phyloP scores from a whole-genome alignment of 2,888 invertebrate species.

The Drosophila leonis region DNA sequence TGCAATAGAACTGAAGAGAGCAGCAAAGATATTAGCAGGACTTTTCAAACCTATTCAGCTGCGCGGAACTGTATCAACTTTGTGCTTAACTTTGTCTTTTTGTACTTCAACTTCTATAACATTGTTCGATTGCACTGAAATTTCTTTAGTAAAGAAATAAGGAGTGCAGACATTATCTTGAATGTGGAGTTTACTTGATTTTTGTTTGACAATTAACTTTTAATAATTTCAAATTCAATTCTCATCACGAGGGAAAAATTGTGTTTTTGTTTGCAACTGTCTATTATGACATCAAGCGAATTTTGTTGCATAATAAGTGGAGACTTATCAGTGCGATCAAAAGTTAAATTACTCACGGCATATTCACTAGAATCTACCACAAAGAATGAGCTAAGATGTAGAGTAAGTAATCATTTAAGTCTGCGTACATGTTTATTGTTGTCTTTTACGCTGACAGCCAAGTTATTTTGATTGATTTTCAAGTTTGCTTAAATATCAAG shows the following conservation, averaged over 20 bases:
- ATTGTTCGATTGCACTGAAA: not conserved
- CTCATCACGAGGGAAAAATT: not conserved
- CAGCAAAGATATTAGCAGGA: not conserved
- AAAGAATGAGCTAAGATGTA: no score
- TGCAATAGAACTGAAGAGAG: not conserved
- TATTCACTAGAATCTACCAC: no score
- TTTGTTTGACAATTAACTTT: not conserved
- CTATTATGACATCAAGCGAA: not conserved
- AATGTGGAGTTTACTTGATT: not conserved
- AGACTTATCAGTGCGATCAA: no score
- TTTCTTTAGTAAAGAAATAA: not conserved
- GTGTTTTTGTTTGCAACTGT: not conserved
- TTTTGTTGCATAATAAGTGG: no score
- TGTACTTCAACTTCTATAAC: not conserved
- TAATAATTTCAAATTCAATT: not conserved
- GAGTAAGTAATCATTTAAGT: no score
- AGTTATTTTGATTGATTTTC: no score
- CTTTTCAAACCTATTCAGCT: not conserved
- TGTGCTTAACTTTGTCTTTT: not conserved
- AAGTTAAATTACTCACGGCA: no score
- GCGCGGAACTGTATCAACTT: not conserved
- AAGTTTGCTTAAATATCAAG: no score
- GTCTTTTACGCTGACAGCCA: no score
- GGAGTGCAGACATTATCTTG: no score
- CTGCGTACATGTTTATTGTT: no score